phyloP scores from a whole-genome alignment of 2,797 vertebrate genomes.

The Gila robusta region DNA sequence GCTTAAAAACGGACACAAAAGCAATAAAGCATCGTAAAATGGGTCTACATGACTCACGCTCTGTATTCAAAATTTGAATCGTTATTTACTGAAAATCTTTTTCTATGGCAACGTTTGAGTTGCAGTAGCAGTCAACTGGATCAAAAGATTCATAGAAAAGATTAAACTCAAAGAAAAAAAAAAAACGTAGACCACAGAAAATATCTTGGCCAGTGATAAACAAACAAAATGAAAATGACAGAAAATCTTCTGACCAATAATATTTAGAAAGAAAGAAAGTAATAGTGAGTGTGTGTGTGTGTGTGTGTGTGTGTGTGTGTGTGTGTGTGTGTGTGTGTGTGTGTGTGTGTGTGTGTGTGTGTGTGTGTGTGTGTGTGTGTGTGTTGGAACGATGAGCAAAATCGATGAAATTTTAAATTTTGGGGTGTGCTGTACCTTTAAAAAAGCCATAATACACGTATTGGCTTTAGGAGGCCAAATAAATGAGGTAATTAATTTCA shows the following conservation, averaged over 20 bases:
- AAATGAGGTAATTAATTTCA: conserved; percentile 33
- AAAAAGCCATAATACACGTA: not conserved
- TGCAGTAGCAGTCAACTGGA: not conserved
- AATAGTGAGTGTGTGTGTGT: no score
- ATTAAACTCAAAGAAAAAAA: not conserved
- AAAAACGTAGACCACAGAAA: not conserved
- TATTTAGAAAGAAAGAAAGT: no score
- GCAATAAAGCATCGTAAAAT: not conserved
- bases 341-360: no score
- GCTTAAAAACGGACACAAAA: not conserved
- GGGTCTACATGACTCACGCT: not conserved
- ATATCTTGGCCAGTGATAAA: not conserved
- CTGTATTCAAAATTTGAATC: not conserved
- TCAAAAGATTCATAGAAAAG: not conserved
- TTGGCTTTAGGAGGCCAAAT: not conserved
- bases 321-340: no score
- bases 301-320: no score
- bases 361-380: no score
- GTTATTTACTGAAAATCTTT: not conserved
- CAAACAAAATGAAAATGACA: not conserved
- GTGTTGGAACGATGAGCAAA: not conserved
- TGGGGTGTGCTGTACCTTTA: not conserved
- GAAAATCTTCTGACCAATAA: not conserved
- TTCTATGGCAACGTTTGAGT: not conserved
- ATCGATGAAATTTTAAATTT: not conserved